A percentile compares a stretch with the other conserved stretches of the same genome.
Evolutionary conservation across 2,113 vertebrate species (phyloP).

Genomic region (Gallinago media): DNA sequence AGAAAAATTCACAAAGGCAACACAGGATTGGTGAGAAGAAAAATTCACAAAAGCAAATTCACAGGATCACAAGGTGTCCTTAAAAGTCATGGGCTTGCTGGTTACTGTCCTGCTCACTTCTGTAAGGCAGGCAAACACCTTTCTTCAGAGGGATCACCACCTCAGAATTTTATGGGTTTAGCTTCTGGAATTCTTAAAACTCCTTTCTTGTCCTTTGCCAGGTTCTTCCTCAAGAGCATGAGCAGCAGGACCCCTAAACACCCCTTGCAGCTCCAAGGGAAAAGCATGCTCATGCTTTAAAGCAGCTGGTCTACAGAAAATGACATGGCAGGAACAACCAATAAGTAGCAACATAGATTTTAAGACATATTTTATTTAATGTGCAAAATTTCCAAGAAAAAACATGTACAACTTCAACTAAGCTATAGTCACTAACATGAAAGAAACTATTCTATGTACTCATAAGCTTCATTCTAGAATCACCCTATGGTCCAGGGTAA

Average conservation of each 20-base stretch:
- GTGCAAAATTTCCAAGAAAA: slow-evolving; percentile 50
- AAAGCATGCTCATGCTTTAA: not conserved
- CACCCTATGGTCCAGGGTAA: not conserved
- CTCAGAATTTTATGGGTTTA: not conserved
- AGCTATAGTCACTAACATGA: slow-evolving; percentile 22
- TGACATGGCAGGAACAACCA: not conserved
- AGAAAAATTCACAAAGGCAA: not conserved
- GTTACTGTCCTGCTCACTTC: not conserved
- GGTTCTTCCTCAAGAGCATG: not conserved
- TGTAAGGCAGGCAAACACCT: not conserved
- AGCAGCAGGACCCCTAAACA: not conserved
- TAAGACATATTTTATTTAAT: slow-evolving; percentile 62
- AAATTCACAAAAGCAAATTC: not conserved
- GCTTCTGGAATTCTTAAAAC: not conserved
- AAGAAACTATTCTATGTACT: not conserved
- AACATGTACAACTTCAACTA: slow-evolving; percentile 26
- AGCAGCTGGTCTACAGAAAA: not conserved
- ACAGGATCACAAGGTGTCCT: not conserved
- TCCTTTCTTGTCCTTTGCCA: not conserved
- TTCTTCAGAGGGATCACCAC: not conserved
- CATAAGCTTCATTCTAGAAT: not conserved
- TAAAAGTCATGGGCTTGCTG: not conserved
- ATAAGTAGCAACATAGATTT: not conserved
- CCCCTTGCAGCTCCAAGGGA: not conserved
- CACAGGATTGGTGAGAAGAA: not conserved